Evolutionary conservation across 53 echinoderm and acorn worm genomes (phyloP).

Genomic region (Patiria pectinifera): DNA sequence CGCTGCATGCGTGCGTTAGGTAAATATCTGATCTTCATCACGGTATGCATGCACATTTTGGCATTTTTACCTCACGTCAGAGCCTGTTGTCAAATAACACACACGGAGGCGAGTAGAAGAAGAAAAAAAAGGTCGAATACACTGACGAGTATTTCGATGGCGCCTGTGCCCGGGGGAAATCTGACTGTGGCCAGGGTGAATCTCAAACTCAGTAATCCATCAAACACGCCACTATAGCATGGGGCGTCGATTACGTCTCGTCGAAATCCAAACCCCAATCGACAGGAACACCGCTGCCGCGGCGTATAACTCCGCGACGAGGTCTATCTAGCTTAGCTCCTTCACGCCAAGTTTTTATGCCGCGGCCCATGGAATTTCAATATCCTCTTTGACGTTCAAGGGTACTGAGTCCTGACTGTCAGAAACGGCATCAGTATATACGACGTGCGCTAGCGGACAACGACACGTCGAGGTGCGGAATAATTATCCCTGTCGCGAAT

Average conservation of each 20-base stretch:
- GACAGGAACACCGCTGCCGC: not conserved
- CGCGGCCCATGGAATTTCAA: slow-evolving; percentile 37
- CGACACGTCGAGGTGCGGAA: not conserved
- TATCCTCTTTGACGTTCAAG: slow-evolving; percentile 24
- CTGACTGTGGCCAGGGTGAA: not conserved
- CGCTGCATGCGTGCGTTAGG: no score
- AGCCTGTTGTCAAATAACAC: not conserved
- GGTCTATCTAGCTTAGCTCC: slow-evolving; percentile 11
- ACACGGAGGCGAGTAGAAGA: not conserved
- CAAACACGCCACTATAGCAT: not conserved
- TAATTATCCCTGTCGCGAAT: not conserved
- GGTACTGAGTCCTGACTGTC: slow-evolving; percentile 21
- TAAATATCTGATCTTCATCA: no score
- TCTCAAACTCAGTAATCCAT: slow-evolving; percentile 31
- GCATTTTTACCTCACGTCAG: not conserved
- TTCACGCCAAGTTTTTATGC: slow-evolving; percentile 12
- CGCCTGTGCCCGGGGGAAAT: slow-evolving; percentile 8
- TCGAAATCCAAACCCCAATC: slow-evolving; percentile 38
- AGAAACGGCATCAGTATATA: not conserved
- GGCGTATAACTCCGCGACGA: not conserved
- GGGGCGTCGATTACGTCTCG: slow-evolving; percentile 31
- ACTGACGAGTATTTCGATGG: slow-evolving; percentile 24
- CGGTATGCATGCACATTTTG: no score
- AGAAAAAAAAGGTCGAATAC: not conserved
- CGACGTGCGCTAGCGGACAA: not conserved